These are phyloP conservation scores for Hyles euphorbiae DNA, from an alignment of 1,140 invertebrate genomes.

Conservation along the genomic window DNA sequence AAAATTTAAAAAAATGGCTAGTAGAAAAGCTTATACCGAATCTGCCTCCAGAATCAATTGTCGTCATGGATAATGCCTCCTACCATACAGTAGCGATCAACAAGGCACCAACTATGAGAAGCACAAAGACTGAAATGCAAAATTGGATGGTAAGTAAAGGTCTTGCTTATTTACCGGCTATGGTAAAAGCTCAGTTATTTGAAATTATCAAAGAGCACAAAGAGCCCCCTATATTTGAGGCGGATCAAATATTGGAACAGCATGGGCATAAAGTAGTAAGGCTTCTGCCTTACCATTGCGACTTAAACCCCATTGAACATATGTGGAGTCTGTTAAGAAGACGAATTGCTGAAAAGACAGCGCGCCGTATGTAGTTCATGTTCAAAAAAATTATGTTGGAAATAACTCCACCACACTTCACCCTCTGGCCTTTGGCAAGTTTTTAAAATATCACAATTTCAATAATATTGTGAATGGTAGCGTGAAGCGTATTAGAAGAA, in stretches of 20 bases:
- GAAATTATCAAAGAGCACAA: slow-evolving; percentile 3
- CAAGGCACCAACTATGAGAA: neutral
- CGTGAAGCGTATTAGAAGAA: no score
- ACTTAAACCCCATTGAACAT: neutral
- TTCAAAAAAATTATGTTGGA: no score
- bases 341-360: no score
- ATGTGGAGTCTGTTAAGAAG: neutral
- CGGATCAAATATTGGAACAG: neutral
- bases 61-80: no score
- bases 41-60: no score
- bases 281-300: neutral
- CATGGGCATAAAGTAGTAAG: slow-evolving; percentile 1
- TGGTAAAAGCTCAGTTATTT: slow-evolving; percentile 2
- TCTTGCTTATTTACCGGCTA: slow-evolving; percentile 2
- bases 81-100: neutral
- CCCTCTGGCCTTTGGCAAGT: no score
- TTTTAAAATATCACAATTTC: no score
- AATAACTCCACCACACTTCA: no score
- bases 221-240: neutral
- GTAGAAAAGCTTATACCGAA: no score
- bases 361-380: no score
- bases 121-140: neutral
- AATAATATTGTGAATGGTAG: no score
- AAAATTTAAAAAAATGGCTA: no score
- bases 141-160: neutral